Evolutionary conservation across 2,113 vertebrate genomes (phyloP).

Genomic region (Ophiodon elongatus): DNA sequence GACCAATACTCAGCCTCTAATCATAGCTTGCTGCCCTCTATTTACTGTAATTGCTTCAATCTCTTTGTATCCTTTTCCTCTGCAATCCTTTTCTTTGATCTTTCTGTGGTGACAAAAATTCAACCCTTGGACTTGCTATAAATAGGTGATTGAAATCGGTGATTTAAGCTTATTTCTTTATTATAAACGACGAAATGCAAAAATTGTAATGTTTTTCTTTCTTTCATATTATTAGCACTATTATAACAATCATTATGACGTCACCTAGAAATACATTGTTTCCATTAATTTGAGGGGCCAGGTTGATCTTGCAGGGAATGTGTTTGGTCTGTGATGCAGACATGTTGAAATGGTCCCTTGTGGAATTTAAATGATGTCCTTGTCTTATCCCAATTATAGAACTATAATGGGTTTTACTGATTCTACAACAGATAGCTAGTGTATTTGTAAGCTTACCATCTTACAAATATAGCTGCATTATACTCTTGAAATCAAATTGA

Average conservation of each 20-base stretch:
- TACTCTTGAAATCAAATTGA: not conserved
- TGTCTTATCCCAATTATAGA: not conserved
- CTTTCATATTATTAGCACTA: not conserved
- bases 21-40: not conserved
- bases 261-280: not conserved
- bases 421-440: not conserved
- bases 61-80: not conserved
- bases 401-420: conserved; percentile 13
- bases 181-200: not conserved
- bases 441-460: not conserved
- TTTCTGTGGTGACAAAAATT: not conserved
- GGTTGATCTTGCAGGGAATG: not conserved
- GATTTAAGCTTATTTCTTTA: not conserved
- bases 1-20: not conserved
- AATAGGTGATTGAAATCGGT: not conserved
- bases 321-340: conserved; percentile 3
- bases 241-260: not conserved
- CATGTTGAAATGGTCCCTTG: conserved; percentile 31
- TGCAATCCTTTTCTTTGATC: not conserved
- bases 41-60: conserved; percentile 1
- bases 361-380: conserved; percentile 25
- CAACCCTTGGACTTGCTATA: not conserved
- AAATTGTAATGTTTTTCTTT: not conserved
- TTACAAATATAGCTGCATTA: not conserved
- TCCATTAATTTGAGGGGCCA: conserved; percentile 10